Base-by-base conservation (phyloP, 2,888 invertebrate genomes). In the Parasteatoda lunata region DNA sequence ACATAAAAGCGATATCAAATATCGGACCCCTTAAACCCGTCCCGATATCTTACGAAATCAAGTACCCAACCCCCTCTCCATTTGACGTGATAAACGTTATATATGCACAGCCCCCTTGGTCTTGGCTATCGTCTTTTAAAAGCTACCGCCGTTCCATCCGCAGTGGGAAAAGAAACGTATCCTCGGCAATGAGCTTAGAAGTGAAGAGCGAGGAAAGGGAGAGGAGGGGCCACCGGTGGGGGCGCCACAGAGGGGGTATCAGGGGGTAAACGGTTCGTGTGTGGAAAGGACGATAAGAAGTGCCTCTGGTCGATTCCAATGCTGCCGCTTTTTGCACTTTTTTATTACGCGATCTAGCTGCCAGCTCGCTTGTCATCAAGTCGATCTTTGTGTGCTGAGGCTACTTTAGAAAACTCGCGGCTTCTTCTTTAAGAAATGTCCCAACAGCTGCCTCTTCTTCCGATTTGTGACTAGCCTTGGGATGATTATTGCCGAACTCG, bases 201-300 rank as follows among this genome's bases (percentile, higher is more conserved):
- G 51, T 71, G 52, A 52, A 54, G 15, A 49, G 69, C 52, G 72
- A 51, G 65, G 15, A 47, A 49, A n/a, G 48, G 69, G 52, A 15
- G 70, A n/a, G 59, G 30, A 47, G 72, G n/a, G n/a, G 59, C n/a
- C n/a, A n/a, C 59, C 59, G 59, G 59, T 59, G 76, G 48, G 65
- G 76, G 48, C 59, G 64, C 49, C n/a, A 65, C n/a, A 64, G 76
- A 72, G 75, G 75, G 72, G 64, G 47, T n/a, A 65, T 76, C 76
- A 80, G 85, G 80, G 85, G 85, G 85, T 85, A 85, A 85, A 85
- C 85, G 85, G 83, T 80, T 85, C 80, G 85, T 85, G 83, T 83
- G 85, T 85, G 85, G 85, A 85, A 85, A 85, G 85, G 80, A 80
- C 85, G 85, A 85, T 85, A 85, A 85, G 85, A 79, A 85, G 85